phyloP scores from a whole-genome alignment of 53 echinoderm and acorn worm genomes.

The Holothuria scabra region DNA sequence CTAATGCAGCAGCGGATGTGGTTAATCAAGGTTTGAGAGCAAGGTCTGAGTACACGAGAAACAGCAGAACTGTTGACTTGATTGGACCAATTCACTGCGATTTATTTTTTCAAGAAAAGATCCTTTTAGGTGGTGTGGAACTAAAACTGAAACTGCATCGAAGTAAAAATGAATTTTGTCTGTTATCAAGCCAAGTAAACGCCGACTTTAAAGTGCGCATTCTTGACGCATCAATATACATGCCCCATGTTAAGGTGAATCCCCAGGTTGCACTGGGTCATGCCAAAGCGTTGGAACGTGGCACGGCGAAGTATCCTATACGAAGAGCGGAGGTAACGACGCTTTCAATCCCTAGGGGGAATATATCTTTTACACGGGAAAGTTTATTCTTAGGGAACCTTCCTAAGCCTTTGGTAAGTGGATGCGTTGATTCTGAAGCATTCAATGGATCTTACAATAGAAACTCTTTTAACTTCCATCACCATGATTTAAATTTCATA shows the following conservation, averaged over 20 bases:
- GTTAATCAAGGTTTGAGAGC: slow-evolving; percentile 17
- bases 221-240: slow-evolving; percentile 57
- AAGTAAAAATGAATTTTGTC: slow-evolving; percentile 36
- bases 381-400: no score
- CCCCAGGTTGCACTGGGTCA: slow-evolving; percentile 55
- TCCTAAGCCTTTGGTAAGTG: no score
- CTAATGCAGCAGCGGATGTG: neutral
- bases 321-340: slow-evolving; percentile 52
- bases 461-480: no score
- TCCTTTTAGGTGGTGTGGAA: no score
- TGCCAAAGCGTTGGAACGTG: slow-evolving; percentile 31
- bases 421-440: no score
- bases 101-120: slow-evolving; percentile 69
- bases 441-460: no score
- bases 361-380: no score
- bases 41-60: neutral
- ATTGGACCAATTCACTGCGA: slow-evolving; percentile 46
- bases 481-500: no score
- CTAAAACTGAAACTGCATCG: slow-evolving; percentile 67
- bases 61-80: slow-evolving; percentile 2
- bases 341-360: neutral
- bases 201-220: neutral
- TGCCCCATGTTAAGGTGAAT: slow-evolving; percentile 33
- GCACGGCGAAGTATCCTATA: no score
- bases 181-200: slow-evolving; percentile 47